These are phyloP conservation scores for Semnopithecus entellus DNA, from an alignment of 2,113 vertebrate species.

Conservation along the genomic window DNA sequence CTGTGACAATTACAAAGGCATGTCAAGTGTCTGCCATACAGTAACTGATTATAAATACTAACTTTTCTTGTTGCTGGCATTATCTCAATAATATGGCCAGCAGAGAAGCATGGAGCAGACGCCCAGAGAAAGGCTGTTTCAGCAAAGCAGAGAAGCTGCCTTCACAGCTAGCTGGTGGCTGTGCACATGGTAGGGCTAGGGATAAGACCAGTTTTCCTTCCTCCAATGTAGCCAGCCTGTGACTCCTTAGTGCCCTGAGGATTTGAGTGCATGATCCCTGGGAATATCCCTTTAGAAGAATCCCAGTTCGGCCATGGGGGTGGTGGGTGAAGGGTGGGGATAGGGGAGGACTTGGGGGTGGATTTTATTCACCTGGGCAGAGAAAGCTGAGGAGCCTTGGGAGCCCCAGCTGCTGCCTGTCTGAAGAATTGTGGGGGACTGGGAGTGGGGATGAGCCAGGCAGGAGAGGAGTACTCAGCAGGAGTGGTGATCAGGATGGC, in stretches of 20 bases:
- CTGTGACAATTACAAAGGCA: not conserved
- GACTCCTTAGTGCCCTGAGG: not conserved
- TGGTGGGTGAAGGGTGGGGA: too few species aligned
- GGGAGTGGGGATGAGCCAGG: not conserved
- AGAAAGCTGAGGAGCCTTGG: not conserved
- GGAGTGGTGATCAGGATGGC: not conserved
- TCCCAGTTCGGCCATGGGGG: not conserved
- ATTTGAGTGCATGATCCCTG: not conserved
- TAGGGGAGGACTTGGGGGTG: not conserved
- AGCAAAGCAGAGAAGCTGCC: not conserved
- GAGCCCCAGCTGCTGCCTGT: not conserved
- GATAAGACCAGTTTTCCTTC: not conserved
- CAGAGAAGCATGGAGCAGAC: not conserved
- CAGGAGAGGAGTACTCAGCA: not conserved
- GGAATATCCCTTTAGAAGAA: constrained; percentile 1
- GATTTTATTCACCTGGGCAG: not conserved
- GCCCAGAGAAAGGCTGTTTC: not conserved
- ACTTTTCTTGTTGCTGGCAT: not conserved
- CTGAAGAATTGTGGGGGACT: not conserved
- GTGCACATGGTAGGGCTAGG: not conserved
- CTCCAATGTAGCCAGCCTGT: not conserved
- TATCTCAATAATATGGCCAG: not conserved
- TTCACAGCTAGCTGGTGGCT: not conserved
- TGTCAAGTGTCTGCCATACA: not conserved
- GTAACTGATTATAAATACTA: not conserved